Evolutionary conservation across 2,797 vertebrate species (phyloP).

Genomic region (Silurus lanzhouensis): DNA sequence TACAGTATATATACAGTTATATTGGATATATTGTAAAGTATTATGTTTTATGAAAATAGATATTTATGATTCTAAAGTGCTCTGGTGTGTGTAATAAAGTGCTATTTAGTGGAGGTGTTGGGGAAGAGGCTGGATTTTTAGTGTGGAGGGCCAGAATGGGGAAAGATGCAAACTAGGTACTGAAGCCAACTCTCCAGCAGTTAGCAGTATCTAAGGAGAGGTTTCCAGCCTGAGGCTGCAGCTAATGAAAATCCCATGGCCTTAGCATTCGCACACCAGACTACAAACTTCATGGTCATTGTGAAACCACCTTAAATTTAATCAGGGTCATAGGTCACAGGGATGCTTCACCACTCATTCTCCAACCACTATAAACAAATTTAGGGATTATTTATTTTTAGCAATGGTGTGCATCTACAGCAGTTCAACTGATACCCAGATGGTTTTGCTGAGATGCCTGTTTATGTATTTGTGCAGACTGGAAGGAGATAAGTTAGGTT

Average conservation of each 20-base stretch:
- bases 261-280: conserved; percentile 52
- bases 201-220: conserved; percentile 54
- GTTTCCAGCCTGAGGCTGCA: conserved; percentile 58
- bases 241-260: conserved; percentile 68
- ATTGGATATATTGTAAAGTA: not conserved
- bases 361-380: conserved; percentile 63
- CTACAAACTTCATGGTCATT: conserved; percentile 57
- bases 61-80: too few species aligned
- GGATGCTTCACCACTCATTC: conserved; percentile 50
- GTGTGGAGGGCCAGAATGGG: conserved; percentile 30
- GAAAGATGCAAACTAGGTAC: conserved; percentile 51
- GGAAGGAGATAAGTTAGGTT: conserved; percentile 55
- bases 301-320: conserved; percentile 63
- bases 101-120: conserved; percentile 30
- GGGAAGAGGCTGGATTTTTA: conserved; percentile 38
- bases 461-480: conserved; percentile 71
- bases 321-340: conserved; percentile 61
- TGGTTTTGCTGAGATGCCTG: conserved; percentile 69
- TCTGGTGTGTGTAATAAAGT: conserved; percentile 4
- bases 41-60: too few species aligned
- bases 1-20: not conserved
- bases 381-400: conserved; percentile 71
- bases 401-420: conserved; percentile 65
- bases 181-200: conserved; percentile 48
- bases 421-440: conserved; percentile 63